Evolutionary conservation across 2,888 invertebrate species (phyloP), one percentile per base, ranked within the genome.

Genomic region (Idaea dimidiata): DNA sequence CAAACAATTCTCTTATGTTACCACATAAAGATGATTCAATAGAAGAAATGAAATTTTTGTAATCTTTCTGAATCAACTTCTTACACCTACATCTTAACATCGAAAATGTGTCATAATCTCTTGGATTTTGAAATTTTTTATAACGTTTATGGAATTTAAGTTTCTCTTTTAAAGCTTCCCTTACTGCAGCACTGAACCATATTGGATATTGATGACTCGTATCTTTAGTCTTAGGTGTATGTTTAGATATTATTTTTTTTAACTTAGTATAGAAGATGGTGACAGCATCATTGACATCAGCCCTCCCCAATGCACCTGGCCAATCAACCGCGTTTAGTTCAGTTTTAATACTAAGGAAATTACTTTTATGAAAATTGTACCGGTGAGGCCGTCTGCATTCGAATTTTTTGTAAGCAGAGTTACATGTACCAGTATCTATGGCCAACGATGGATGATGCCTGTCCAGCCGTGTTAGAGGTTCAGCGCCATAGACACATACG

Each of bases 1-100:
- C 63, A 60, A 53, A 63, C n/a, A n/a, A 63, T 14, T 7, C 17
- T 57, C 59, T 62, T 1, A 63, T 60, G 17, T 60, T 32, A 6
- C 16, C 53, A 16, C 58, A 31, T 16, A 63, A 43, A 2, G 60
- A 55, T 18, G 31, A 54, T 17, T 63, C 63, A 6, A 31, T 14
- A 0, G 54, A 32, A 4, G 33, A 0, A 0, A 43, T 8, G 17
- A 33, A 63, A 33, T 31, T 16, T 7, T 24, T 32, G 14, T 62
- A 59, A 16, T 17, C 24, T 0, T 14, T 5, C 5, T 60, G 58
- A 14, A 55, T 58, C 6, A 60, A 16, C 16, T 0, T 54, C 54
- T 60, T 60, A 14, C 63, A 60, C 16, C 60, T 57, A 2, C 5
- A 14, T n/a, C 63, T 43, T 17, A 62, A 54, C 57, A 58, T 14